Conservation (phyloP, 2,113 vertebrate genomes). For the Sardina pilchardus region DNA sequence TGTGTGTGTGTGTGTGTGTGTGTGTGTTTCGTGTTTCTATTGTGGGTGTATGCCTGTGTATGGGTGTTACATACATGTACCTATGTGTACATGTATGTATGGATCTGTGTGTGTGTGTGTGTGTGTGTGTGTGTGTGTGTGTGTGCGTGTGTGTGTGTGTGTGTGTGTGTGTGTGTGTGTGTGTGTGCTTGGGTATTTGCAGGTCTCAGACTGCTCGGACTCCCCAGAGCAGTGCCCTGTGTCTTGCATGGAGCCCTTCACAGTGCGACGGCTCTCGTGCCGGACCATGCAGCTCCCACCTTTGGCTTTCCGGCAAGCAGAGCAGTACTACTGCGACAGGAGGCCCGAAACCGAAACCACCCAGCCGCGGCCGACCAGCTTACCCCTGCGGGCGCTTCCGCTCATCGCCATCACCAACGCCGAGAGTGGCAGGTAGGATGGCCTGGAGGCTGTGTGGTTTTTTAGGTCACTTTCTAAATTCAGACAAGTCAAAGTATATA, state of each 20-base stretch:
- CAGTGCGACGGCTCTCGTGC: slow-evolving; percentile 85
- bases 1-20: not conserved
- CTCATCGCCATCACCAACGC: slow-evolving; percentile 92
- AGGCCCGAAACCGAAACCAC: slow-evolving; percentile 74
- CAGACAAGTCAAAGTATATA: not conserved
- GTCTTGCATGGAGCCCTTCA: slow-evolving; percentile 82
- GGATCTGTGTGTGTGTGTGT: not conserved
- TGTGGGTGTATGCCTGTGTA: not conserved
- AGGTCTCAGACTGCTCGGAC: slow-evolving; percentile 82
- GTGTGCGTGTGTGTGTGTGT: not conserved
- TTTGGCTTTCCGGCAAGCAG: slow-evolving; percentile 87
- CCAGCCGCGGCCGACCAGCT: slow-evolving; percentile 80
- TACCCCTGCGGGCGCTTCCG: slow-evolving; percentile 84
- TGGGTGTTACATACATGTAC: not conserved
- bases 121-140: not conserved
- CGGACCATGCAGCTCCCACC: slow-evolving; percentile 88
- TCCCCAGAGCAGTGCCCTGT: slow-evolving; percentile 75
- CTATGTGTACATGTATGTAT: not conserved
- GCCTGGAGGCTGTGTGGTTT: not conserved
- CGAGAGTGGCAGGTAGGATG: slow-evolving; percentile 85
- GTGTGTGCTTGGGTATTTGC: not conserved
- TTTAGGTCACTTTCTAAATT: not conserved
- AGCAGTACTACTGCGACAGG: slow-evolving; percentile 85
- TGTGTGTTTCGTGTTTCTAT: not conserved
- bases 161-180: not conserved